Conservation (phyloP, 2,113 vertebrate genomes). For the Phrynocephalus versicolor region DNA sequence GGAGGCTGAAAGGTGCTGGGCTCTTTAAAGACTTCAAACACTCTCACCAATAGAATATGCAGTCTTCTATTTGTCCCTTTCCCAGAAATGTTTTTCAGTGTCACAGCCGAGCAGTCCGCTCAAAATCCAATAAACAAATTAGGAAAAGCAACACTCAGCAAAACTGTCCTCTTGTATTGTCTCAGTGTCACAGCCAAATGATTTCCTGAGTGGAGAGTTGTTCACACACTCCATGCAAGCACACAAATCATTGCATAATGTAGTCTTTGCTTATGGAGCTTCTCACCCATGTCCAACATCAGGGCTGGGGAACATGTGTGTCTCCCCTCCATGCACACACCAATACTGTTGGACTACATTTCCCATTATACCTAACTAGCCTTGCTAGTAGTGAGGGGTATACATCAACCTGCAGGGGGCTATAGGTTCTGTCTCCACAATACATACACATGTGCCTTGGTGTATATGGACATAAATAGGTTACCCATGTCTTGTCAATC, state of each 20-base stretch:
- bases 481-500: background rate
- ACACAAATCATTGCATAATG: background rate
- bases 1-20: constrained; percentile 73
- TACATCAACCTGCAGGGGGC: no score
- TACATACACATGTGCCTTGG: background rate
- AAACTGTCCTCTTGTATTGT: background rate
- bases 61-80: constrained; percentile 42
- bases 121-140: constrained; percentile 8
- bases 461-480: background rate
- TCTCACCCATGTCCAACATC: background rate
- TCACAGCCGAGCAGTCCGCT: background rate
- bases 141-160: background rate
- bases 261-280: background rate
- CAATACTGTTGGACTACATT: background rate
- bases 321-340: no score
- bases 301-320: background rate
- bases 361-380: no score
- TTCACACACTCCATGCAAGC: background rate
- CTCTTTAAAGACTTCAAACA: constrained; percentile 63
- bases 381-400: no score
- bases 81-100: constrained; percentile 28
- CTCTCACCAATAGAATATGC: constrained; percentile 48
- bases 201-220: background rate
- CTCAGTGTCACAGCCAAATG: background rate
- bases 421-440: background rate